Conservation (phyloP, 2,888 invertebrate genomes). For the Philopedon plagiatum region DNA sequence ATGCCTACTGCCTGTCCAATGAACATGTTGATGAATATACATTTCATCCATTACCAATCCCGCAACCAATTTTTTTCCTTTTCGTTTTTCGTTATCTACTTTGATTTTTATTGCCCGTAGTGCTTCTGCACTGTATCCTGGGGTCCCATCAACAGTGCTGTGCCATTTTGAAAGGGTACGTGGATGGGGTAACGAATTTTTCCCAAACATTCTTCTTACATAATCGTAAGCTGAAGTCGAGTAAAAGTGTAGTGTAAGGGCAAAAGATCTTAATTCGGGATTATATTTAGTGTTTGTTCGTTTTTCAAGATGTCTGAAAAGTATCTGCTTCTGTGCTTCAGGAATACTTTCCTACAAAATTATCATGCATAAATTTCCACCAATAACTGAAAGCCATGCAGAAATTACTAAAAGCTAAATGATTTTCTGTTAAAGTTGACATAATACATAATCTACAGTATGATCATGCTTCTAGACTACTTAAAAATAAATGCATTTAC, state of each 20-base stretch:
- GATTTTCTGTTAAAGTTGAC: no score
- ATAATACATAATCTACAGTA: no score
- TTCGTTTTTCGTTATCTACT: constrained; percentile 7
- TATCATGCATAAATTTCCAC: not conserved
- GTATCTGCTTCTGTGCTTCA: not conserved
- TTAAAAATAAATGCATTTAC: no score
- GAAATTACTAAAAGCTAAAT: no score
- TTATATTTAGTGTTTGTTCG: constrained; percentile 4
- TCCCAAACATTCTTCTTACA: constrained; percentile 18
- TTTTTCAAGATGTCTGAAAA: constrained; percentile 9
- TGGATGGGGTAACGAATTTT: constrained; percentile 51
- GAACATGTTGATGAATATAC: constrained; percentile 47
- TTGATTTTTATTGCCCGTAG: constrained; percentile 46
- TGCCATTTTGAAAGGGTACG: constrained; percentile 55
- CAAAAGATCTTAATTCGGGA: constrained; percentile 1
- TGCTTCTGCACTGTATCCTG: constrained; percentile 52
- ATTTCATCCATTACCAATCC: constrained; percentile 51
- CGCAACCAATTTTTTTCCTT: constrained; percentile 19
- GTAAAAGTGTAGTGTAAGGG: constrained; percentile 6
- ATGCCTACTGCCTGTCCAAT: constrained; percentile 40
- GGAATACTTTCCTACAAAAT: constrained; percentile 14
- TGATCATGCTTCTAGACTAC: no score
- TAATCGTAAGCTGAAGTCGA: constrained; percentile 8
- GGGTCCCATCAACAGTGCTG: constrained; percentile 49
- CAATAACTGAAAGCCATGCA: no score